Conservation (phyloP, 1,140 invertebrate genomes). For the Tetragonula clypearis region DNA sequence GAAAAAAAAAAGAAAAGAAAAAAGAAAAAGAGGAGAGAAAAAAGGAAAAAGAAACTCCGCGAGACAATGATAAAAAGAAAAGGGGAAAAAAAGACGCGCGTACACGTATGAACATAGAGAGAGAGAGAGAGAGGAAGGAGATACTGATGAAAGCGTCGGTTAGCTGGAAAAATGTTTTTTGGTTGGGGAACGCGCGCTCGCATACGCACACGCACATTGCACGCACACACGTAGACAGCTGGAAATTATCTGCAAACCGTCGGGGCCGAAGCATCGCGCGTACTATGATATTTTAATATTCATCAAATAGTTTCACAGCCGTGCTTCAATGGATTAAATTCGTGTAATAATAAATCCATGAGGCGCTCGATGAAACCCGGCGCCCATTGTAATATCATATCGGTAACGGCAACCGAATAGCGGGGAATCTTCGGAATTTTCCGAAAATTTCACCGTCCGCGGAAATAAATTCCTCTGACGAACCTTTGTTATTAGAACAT, state of each 20-base stretch:
- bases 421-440: conserved; percentile 20
- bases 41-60: no score
- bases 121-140: no score
- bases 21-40: neutral
- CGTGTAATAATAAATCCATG: conserved; percentile 43
- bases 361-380: conserved; percentile 25
- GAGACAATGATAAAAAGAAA: neutral
- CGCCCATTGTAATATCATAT: conserved; percentile 27
- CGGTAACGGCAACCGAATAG: no score
- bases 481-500: conserved; percentile 25
- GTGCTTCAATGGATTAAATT: conserved; percentile 40
- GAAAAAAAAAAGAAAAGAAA: no score
- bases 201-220: no score
- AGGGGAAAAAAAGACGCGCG: neutral
- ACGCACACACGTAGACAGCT: neutral
- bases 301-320: conserved; percentile 30
- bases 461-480: conserved; percentile 23
- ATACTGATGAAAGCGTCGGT: neutral
- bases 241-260: conserved; percentile 18
- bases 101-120: neutral
- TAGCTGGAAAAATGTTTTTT: conserved; percentile 3
- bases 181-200: neutral
- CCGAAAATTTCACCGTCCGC: neutral
- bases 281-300: conserved; percentile 42
- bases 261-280: neutral